Base-by-base conservation (phyloP, 2,888 invertebrate genomes). In the Melitaea athalia region DNA sequence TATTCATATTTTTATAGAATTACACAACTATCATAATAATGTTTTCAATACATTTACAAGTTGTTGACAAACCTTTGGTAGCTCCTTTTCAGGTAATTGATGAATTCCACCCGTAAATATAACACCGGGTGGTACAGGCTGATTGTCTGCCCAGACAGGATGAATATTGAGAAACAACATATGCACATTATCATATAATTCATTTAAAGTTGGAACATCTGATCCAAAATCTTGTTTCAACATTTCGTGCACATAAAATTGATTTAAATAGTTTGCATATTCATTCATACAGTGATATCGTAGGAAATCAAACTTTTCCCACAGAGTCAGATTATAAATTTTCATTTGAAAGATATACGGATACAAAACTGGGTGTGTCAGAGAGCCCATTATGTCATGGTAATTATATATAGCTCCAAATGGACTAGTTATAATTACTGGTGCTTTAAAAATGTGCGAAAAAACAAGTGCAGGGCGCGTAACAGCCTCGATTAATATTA, bases 151-250 rank as follows among this genome's bases (percentile, higher is more conserved):
- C 76, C 85, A 85, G 38, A 87, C 72, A 0, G 88, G 85, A 75
- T 91, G 84, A 0, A 79, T 73, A 72, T 93, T 93, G 3, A 91
- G 61, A 68, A 93, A 85, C 31, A 92, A 63, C 82, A 93, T 78
- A 59, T 85, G 84, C n/a, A 88, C 76, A 63, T 79, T 83, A 33
- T 78, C 71, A 33, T 67, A 68, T 3, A 85, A 69, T 50, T 82
- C 79, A 4, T 15, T 59, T 5, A 80, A 15, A 7, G 64, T 4
- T 0, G 85, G 81, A 0, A 76, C 42, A 33, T 80, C 73, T 7
- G 72, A 42, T 0, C 84, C 85, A 67, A 82, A 79, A 45, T 75
- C 33, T 68, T 70, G 73, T 45, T 63, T 75, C 4, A 82, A 11
- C 11, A 77, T 50, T 17, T 62, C 59, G 64, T 76, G 71, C 31